These are phyloP conservation scores for Macquaria australasica DNA, from an alignment of 2,113 vertebrate genomes.

Conservation along the genomic window DNA sequence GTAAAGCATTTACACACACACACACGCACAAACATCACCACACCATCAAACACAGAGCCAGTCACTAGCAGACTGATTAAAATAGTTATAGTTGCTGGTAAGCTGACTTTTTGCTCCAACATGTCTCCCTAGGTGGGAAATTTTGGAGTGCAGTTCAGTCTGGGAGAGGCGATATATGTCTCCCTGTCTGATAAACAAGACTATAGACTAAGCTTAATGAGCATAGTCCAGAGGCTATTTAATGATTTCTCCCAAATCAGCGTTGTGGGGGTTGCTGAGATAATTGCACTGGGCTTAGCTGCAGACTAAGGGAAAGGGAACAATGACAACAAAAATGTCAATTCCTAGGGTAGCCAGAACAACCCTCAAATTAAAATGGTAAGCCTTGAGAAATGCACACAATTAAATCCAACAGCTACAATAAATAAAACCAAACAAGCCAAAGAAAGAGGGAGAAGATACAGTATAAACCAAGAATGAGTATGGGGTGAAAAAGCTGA, in stretches of 20 bases:
- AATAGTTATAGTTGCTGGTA: conserved; percentile 50
- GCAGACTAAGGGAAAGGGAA: conserved; percentile 63
- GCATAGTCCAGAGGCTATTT: conserved; percentile 72
- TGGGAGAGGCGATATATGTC: conserved; percentile 39
- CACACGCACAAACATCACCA: conserved; percentile 24
- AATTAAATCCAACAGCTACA: conserved; percentile 67
- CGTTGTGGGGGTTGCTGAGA: conserved; percentile 63
- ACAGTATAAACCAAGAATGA: conserved; percentile 26
- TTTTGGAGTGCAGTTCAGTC: conserved; percentile 35
- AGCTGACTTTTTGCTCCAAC: conserved; percentile 53
- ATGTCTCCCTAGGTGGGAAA: conserved; percentile 60
- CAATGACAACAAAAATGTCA: conserved; percentile 63
- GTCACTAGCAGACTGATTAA: conserved; percentile 59
- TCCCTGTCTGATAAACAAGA: conserved; percentile 65
- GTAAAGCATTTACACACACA: conserved; percentile 40
- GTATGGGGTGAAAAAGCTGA: conserved; percentile 21
- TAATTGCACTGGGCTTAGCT: conserved; percentile 75
- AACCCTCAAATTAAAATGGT: conserved; percentile 65
- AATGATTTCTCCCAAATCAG: conserved; percentile 80
- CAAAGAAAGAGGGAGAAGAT: conserved; percentile 47
- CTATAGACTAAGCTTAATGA: conserved; percentile 75
- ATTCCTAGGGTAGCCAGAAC: conserved; percentile 50
- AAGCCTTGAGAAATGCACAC: conserved; percentile 60
- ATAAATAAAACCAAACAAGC: conserved; percentile 69
- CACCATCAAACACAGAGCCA: conserved; percentile 43